Evolutionary conservation across 1,140 invertebrate genomes (phyloP).

Genomic region (Danaus plexippus): DNA sequence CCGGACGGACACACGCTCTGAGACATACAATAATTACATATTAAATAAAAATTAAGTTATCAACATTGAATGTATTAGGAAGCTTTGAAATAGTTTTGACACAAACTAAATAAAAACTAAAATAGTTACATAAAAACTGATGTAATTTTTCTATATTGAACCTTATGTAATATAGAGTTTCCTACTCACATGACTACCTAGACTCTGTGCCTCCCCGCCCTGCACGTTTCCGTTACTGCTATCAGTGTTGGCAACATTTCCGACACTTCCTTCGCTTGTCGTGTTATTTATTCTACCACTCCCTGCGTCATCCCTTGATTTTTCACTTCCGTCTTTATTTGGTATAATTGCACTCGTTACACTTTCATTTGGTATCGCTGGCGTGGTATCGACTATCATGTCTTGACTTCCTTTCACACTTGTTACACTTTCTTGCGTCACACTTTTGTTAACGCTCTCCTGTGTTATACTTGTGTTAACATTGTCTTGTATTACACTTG

Average conservation of each 20-base stretch:
- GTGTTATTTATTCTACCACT: conserved; percentile 3
- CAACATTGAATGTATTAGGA: too few species aligned
- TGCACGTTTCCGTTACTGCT: conserved; percentile 42
- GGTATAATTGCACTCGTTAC: conserved; percentile 7
- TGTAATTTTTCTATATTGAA: too few species aligned
- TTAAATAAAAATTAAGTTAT: too few species aligned
- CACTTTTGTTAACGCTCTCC: conserved; percentile 2
- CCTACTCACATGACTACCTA: conserved; percentile 33
- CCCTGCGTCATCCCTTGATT: not conserved
- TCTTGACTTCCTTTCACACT: not conserved
- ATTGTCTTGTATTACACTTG: too few species aligned
- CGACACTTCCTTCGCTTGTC: not conserved
- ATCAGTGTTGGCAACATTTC: conserved; percentile 8
- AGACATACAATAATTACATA: too few species aligned
- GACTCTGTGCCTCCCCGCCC: conserved; percentile 32
- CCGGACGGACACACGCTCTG: too few species aligned
- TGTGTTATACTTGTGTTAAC: not conserved
- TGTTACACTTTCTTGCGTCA: conserved; percentile 4
- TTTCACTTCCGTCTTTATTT: too few species aligned
- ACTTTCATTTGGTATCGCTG: conserved; percentile 8
- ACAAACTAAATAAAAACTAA: too few species aligned
- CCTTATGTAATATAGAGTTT: too few species aligned
- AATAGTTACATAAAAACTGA: too few species aligned
- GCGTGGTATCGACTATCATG: not conserved
- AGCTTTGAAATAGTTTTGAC: too few species aligned